Percentiles rank a stretch among this genome's conserved stretches.
These are phyloP conservation scores for Herminia tarsipennalis DNA, from an alignment of 2,888 invertebrate genomes.

Conservation along the genomic window DNA sequence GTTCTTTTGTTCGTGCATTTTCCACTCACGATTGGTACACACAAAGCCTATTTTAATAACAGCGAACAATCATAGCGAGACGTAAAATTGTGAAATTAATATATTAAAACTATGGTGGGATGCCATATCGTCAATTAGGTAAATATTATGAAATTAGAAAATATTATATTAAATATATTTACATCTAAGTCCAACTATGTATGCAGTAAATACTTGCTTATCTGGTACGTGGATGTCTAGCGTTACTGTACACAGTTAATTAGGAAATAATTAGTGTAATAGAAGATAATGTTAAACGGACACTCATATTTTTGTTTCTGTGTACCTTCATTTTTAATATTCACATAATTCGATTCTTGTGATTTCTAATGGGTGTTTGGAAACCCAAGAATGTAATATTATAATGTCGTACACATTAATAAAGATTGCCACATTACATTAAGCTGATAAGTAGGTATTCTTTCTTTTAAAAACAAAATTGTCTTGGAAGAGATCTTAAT, in stretches of 20 bases:
- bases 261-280: constrained; percentile 39
- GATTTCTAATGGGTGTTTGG: constrained; percentile 17
- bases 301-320: constrained; percentile 12
- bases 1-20: constrained; percentile 76
- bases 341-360: constrained; percentile 7
- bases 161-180: constrained; percentile 19
- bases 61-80: constrained; percentile 33
- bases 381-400: constrained; percentile 11
- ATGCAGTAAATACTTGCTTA: constrained; percentile 13
- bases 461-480: neutral
- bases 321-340: constrained; percentile 21
- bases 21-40: constrained; percentile 63
- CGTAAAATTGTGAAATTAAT: constrained; percentile 38
- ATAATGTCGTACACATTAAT: constrained; percentile 6
- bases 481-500: too few relatives aligned
- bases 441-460: neutral
- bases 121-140: constrained; percentile 10
- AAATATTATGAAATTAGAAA: too few relatives aligned
- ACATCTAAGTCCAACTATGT: constrained; percentile 5
- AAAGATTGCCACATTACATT: neutral
- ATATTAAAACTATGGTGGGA: constrained; percentile 32
- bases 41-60: constrained; percentile 69
- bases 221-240: constrained; percentile 27
- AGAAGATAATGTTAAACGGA: constrained; percentile 25
- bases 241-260: constrained; percentile 37